Evolutionary conservation across 2,888 invertebrate genomes (phyloP), one percentile per base, ranked within the genome.

Genomic region (Himalopsyche anomala): DNA sequence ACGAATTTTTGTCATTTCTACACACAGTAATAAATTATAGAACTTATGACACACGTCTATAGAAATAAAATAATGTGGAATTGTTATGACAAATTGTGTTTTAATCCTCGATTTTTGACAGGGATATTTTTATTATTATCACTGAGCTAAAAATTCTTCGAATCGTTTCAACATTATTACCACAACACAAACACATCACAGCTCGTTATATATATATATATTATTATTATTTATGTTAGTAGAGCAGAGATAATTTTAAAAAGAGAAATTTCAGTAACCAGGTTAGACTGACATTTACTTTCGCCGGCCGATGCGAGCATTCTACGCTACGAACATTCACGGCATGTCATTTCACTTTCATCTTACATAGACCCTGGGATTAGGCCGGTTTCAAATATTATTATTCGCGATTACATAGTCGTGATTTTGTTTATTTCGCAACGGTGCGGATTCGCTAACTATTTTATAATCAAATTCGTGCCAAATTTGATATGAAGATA

Each of bases 381-480:
- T 36, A 15, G 12, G 11, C 74, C 38, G 74, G 38, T 74, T 74
- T 38, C n/a, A 36, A 36, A 74, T 36, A 51, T 74, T 36, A 74
- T 74, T 36, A 74, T 74, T 74, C 15, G 36, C 5, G 19, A 36
- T 74, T 74, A 74, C 38, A 38, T 74, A 3, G 36, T 62, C 8
- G n/a, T 62, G 6, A 19, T 62, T n/a, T 38, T 36, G 36, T 19
- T 8, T 74, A 12, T 74, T 74, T 19, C 38, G 38, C 38, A 74
- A 74, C 74, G 8, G 36, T 15, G 36, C 36, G 36, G 15, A 74
- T 36, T 19, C 12, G 36, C 36, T 6, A 11, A 28, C 15, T 36
- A 36, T 74, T 74, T 74, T 74, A 36, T 74, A 74, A 74, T 74
- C 74, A 36, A 74, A 74, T 74, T 74, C 74, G 74, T 74, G 74